Evolutionary conservation across 2,888 invertebrate species (phyloP), one percentile per base, ranked within the genome.

Genomic region (Clivina fossor): DNA sequence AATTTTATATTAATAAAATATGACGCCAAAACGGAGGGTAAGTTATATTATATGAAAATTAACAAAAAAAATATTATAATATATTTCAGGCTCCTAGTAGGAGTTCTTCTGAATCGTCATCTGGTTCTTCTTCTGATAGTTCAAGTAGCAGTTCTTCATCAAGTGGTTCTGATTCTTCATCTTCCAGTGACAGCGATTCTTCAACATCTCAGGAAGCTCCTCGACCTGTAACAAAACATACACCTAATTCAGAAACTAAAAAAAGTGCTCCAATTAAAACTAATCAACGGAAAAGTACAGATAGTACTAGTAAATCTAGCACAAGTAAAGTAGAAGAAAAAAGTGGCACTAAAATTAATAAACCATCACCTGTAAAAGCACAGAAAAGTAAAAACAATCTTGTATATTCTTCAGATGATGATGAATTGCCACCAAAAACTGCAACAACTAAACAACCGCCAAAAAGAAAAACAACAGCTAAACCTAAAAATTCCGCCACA

Each of bases 141-240:
- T 78, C 80, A 0, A 77, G 83, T 0, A 86, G 86, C 64, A 85
- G 82, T 30, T 84, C 84, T 56, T 84, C 84, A 0, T 82, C 86
- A 0, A 84, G 83, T 58, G 83, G 82, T 51, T 85, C 86, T 0
- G 87, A 82, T 32, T 84, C 85, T 2, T 85, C 81, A 0, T 84
- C 82, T 2, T 82, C 84, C 30, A 85, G 84, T 63, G 89, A 87
- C 62, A 82, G 84, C 0, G 88, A 88, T 60, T 84, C 87, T 0
- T 84, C 85, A 0, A 77, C 78, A 2, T 81, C 76, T 1, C 74
- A 72, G 54, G 76, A 74, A 32, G 77, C 65, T 33, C 69, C 69
- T 56, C 47, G 55, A 49, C 58, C 57, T 22, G 18, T 70, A 1
- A 63, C 66, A 33, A 71, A 69, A 60, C 62, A 66, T 18, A 66